These are phyloP conservation scores for Drosophila pectinifera DNA, from an alignment of 1,140 invertebrate species.

Conservation along the genomic window DNA sequence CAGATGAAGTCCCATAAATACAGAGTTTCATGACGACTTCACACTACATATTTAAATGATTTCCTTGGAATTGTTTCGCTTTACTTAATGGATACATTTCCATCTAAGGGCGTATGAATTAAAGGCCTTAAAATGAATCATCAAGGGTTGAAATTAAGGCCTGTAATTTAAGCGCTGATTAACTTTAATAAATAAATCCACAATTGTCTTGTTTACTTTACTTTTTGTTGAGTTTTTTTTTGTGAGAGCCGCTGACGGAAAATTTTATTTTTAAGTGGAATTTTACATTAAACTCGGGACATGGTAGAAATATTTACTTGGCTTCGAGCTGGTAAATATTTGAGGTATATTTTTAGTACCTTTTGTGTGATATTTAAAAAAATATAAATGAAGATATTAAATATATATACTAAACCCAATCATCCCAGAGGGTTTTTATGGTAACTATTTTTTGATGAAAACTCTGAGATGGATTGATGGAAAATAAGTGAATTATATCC, in stretches of 20 bases:
- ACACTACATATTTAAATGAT: background rate
- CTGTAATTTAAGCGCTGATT: slow-evolving; percentile 3
- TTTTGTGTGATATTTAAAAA: no score
- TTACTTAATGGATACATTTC: background rate
- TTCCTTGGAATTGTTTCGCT: background rate
- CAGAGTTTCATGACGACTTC: background rate
- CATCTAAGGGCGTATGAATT: background rate
- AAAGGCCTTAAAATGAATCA: background rate
- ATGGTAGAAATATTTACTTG: slow-evolving; percentile 3
- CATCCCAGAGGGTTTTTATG: no score
- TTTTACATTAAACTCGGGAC: background rate
- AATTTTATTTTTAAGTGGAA: slow-evolving; percentile 8
- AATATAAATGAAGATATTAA: no score
- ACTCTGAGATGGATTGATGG: no score
- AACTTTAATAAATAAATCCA: background rate
- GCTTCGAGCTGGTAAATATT: background rate
- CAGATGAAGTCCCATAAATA: background rate
- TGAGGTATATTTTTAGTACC: slow-evolving; percentile 1
- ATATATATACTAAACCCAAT: no score
- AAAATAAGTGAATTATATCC: background rate
- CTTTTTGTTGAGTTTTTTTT: background rate
- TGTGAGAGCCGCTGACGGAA: slow-evolving; percentile 3
- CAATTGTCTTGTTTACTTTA: background rate
- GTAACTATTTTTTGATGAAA: no score
- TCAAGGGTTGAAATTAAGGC: slow-evolving; percentile 8